Base-by-base conservation (phyloP, 2,113 vertebrate genomes). In the Actinemys pallida region DNA sequence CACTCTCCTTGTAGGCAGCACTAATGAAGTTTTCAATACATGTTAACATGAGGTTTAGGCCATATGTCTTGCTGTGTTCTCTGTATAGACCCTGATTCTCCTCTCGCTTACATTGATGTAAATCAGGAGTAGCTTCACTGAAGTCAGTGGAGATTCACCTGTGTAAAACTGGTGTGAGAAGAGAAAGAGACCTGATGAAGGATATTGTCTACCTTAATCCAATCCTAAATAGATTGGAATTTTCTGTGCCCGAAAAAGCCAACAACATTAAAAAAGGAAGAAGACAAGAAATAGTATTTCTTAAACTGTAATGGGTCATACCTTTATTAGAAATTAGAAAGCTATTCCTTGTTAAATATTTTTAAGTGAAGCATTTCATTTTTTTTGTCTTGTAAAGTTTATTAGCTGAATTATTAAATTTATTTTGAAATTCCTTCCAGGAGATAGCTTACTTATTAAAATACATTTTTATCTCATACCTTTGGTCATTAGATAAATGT, bases 391-490 rank as follows among this genome's bases (percentile, higher is more conserved):
- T 95, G 83, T 92, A 90, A 92, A 95, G 84, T 94, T 81, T 78
- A 86, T 57, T 83, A 22, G 35, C 17, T 10, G 39, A 92, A 29
- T 88, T 92, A 84, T 90, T 94, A 6, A 91, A 88, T 19, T 20
- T 39, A 75, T 59, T 83, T 72, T 12, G 8, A 87, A 87, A 52
- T 52, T 47, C 24, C 82, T 88, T 94, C 93, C 80, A 92, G 53
- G 91, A 45, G 57, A 95, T 57, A 84, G 29, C 39, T 89, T 83
- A 45, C 92, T 88, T 96, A 45, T 20, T 88, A 96, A 97, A 94
- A 93, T 92, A 95, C 91, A 17, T 95, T 92, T 6, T 94, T 94
- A 92, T 79, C 86, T 83, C 49, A 65, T 92, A 83, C 54, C 81
- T 97, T 87, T 92, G 85, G 90, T 95, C 96, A 81, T 87, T 90